phyloP scores from a whole-genome alignment of 2,797 vertebrate genomes.

The Siniperca scherzeri region DNA sequence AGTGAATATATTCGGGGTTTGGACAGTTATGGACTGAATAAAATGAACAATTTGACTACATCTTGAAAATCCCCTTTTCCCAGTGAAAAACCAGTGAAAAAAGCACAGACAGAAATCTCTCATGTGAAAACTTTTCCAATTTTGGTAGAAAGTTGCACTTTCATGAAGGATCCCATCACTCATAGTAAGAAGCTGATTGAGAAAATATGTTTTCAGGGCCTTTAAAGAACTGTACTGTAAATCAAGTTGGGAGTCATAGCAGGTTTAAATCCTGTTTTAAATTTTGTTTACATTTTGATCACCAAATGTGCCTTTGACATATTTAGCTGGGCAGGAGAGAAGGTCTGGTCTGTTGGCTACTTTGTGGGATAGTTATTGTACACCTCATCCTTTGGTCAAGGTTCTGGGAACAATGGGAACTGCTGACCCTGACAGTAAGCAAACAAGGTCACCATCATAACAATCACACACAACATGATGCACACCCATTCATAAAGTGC shows the following conservation, averaged over 20 bases:
- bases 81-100: no score
- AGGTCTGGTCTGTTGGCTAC: neutral
- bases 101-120: no score
- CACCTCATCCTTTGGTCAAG: constrained; percentile 44
- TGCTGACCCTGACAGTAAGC: constrained; percentile 28
- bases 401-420: constrained; percentile 40
- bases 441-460: constrained; percentile 25
- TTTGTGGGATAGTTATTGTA: constrained; percentile 16
- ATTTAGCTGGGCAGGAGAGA: constrained; percentile 13
- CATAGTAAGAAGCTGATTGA: neutral
- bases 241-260: constrained; percentile 1
- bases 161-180: neutral
- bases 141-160: neutral
- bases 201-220: constrained; percentile 8
- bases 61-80: no score
- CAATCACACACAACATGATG: constrained; percentile 15
- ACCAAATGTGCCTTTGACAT: neutral
- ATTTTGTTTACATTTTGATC: constrained; percentile 3
- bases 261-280: constrained; percentile 14
- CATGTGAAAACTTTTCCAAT: no score
- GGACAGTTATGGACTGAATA: neutral
- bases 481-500: constrained; percentile 33
- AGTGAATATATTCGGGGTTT: neutral
- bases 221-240: constrained; percentile 1
- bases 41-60: neutral